Conservation (phyloP, 2,888 invertebrate species). For the Parnassius apollo region DNA sequence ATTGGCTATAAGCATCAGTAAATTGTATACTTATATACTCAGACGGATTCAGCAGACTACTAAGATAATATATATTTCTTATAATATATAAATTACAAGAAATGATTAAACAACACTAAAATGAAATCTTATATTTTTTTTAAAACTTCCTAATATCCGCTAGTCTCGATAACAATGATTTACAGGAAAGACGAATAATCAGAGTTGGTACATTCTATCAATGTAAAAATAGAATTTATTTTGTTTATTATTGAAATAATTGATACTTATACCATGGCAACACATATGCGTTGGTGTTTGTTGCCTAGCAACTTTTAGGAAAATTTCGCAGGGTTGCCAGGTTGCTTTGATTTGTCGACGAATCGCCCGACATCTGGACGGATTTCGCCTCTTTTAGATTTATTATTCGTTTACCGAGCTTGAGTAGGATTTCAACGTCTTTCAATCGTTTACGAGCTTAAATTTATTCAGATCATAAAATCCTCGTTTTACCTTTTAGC, state of each 20-base stretch:
- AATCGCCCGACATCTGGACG: not conserved
- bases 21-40: no score
- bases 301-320: constrained; percentile 2
- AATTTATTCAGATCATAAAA: not conserved
- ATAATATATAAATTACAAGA: no score
- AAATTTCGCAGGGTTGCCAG: constrained; percentile 3
- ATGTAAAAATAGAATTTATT: no score
- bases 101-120: no score
- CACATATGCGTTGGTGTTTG: constrained; percentile 1
- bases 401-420: constrained; percentile 2
- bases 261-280: not conserved
- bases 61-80: no score
- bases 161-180: no score
- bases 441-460: constrained; percentile 1
- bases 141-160: no score
- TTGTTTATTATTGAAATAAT: not conserved
- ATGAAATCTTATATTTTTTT: no score
- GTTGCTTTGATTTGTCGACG: not conserved
- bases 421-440: constrained; percentile 6
- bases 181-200: no score
- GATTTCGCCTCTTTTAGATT: not conserved
- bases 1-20: no score
- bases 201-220: no score
- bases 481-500: not conserved
- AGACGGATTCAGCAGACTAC: no score